Evolutionary conservation across 1,140 invertebrate species (phyloP), one percentile per base, ranked within the genome.

Genomic region (Doryteuthis pealeii): DNA sequence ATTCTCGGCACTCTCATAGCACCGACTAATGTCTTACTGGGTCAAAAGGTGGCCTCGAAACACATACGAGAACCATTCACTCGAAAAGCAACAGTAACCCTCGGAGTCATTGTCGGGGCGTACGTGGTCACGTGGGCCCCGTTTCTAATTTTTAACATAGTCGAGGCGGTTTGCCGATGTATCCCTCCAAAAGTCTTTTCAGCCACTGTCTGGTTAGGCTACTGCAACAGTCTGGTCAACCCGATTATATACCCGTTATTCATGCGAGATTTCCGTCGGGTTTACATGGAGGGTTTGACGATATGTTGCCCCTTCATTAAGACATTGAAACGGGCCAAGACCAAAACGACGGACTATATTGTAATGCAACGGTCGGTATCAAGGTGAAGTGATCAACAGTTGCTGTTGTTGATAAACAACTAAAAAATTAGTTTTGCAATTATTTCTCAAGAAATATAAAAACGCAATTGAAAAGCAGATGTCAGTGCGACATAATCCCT

Each of bases 191-290:
- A 82, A 54, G 18, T 84, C 0, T 83, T 85, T 67, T 77, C 71
- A 1, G 74, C 74, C 0, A 80, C 83, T 69, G 81, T 84, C 86
- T 99, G 97, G 96, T 89, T 99, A 6, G 97, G 97, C 0, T 93
- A 96, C 0, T 95, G 96, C 31, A 99, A 99, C 86, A 97, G 95
- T 35, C 97, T 96, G 89, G 95, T 99, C 79, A 99, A 99, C 89
- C 97, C 97, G 0, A 94, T 98, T 71, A 91, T 99, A n/a, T 99
- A 99, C 87, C 95, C 96, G 0, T 96, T 96, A 86, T 97, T 98
- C 89, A 98, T 98, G 88, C 95, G 97, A 81, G 98, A 99, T 85
- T 99, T 96, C 85, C 90, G 96, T 1, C 92, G 94, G 58, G 96
- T 96, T 1, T 99, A 98, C 87, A 77, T 81, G 12, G 71, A 75